A percentile compares a stretch with the other conserved stretches of the same genome.
Evolutionary conservation across 2,888 invertebrate genomes (phyloP).

Genomic region (Cantharis rustica): DNA sequence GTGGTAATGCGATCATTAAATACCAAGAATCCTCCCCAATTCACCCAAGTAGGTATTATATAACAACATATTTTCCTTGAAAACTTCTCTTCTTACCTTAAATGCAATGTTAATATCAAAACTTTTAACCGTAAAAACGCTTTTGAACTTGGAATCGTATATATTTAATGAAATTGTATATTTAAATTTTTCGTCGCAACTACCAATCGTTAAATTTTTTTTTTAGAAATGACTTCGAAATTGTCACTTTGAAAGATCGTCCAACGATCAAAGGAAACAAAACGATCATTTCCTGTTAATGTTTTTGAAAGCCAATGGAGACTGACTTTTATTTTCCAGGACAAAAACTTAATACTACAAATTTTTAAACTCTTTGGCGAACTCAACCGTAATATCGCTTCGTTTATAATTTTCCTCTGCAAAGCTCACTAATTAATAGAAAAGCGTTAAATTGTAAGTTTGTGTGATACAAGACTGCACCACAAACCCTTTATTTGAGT

Average conservation of each 20-base stretch:
- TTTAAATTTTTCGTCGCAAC: neutral
- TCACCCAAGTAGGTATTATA: neutral
- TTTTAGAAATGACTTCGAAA: neutral
- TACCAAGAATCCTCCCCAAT: neutral
- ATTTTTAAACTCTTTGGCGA: neutral
- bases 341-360: neutral
- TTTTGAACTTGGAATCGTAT: neutral
- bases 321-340: neutral
- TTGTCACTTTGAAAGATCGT: neutral
- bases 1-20: neutral
- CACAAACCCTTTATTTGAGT: constrained; percentile 10
- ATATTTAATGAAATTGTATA: neutral
- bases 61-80: neutral
- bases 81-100: neutral
- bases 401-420: constrained; percentile 12
- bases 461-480: constrained; percentile 9
- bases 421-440: constrained; percentile 13
- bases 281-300: neutral
- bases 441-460: constrained; percentile 15
- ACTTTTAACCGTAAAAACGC: neutral
- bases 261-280: neutral
- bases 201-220: neutral
- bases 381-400: neutral
- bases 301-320: neutral
- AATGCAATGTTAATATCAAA: neutral